Conservation (phyloP, 2,888 invertebrate species). For the Arge pagana region DNA sequence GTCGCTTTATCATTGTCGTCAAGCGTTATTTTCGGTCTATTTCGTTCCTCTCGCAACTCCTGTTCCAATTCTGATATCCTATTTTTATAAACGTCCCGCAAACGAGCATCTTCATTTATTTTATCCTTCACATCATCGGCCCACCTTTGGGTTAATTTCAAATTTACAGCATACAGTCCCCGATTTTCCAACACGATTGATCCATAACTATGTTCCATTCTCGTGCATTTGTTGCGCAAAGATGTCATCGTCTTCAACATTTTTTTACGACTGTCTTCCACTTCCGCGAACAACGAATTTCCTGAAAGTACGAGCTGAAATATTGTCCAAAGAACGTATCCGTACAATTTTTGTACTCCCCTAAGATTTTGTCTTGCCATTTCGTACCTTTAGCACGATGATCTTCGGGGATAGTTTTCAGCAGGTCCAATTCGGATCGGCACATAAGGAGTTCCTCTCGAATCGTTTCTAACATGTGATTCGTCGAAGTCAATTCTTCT, state of each 20-base stretch:
- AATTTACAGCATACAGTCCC: conserved; percentile 37
- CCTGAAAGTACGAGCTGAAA: too few species aligned
- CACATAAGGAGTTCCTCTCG: conserved; percentile 38
- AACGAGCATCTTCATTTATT: conserved; percentile 35
- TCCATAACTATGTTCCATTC: conserved; percentile 37
- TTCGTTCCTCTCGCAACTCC: conserved; percentile 38
- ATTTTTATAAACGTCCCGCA: conserved; percentile 40
- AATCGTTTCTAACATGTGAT: conserved; percentile 35
- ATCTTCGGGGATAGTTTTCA: conserved; percentile 33
- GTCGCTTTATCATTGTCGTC: conserved; percentile 10
- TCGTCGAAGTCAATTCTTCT: conserved; percentile 33
- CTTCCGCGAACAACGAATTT: conserved; percentile 51
- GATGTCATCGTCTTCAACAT: conserved; percentile 38
- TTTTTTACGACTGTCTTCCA: conserved; percentile 46
- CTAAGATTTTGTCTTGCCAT: too few species aligned
- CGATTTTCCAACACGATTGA: conserved; percentile 40
- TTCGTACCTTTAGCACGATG: conserved; percentile 39
- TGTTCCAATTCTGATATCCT: conserved; percentile 42
- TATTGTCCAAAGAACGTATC: too few species aligned
- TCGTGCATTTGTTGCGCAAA: conserved; percentile 36
- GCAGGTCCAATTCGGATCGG: conserved; percentile 36
- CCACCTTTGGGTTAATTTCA: conserved; percentile 36
- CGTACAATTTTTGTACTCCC: too few species aligned
- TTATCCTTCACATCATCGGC: conserved; percentile 37
- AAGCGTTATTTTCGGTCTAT: conserved; percentile 25